Evolutionary conservation across 2,113 vertebrate species (phyloP).

Genomic region (Leuciscus idus): DNA sequence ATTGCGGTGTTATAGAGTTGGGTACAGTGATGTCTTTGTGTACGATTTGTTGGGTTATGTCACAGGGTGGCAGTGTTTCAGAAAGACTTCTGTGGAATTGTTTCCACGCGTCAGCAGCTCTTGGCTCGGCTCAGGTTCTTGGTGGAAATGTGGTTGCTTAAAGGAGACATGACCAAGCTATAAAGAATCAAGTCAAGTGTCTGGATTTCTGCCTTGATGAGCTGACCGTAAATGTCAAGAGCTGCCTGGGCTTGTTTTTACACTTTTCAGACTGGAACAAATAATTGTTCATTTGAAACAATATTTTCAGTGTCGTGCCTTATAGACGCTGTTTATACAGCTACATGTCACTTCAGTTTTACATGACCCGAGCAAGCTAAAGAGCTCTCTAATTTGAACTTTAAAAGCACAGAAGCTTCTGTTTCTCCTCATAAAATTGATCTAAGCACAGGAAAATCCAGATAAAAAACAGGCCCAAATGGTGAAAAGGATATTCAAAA

Average conservation of each 20-base stretch:
- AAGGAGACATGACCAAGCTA: slow-evolving; percentile 72
- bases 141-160: slow-evolving; percentile 73
- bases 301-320: slow-evolving; percentile 28
- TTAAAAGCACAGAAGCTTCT: slow-evolving; percentile 37
- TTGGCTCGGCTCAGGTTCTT: slow-evolving; percentile 65
- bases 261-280: slow-evolving; percentile 37
- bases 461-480: slow-evolving; percentile 53
- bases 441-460: slow-evolving; percentile 56
- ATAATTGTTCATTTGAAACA: slow-evolving; percentile 43
- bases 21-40: slow-evolving; percentile 45
- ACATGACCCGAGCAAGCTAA: slow-evolving; percentile 4
- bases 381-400: slow-evolving; percentile 42
- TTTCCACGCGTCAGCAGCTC: slow-evolving; percentile 71
- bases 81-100: slow-evolving; percentile 65
- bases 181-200: slow-evolving; percentile 65
- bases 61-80: slow-evolving; percentile 64
- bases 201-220: slow-evolving; percentile 54
- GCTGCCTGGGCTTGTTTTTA: slow-evolving; percentile 35
- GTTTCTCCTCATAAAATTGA: slow-evolving; percentile 57
- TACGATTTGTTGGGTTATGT: slow-evolving; percentile 30
- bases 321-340: slow-evolving; percentile 23
- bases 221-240: slow-evolving; percentile 52
- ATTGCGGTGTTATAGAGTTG: neutral
- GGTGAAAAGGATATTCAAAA: slow-evolving; percentile 55
- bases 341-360: slow-evolving; percentile 12